phyloP scores from a whole-genome alignment of 2,797 vertebrate genomes.

The Vespertilio murinus region DNA sequence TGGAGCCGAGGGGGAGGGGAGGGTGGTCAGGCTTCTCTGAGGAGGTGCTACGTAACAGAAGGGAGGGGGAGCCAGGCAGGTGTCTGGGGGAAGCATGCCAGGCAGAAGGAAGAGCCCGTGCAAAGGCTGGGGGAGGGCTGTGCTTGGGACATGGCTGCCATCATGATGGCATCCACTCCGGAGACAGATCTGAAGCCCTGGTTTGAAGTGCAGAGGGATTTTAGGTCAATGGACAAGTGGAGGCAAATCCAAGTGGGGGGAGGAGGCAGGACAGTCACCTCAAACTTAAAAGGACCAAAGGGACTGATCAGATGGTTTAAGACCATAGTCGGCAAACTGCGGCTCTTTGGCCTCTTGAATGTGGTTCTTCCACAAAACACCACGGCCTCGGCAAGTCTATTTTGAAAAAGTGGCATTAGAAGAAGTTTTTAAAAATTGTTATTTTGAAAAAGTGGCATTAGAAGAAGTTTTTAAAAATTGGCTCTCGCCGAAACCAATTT shows the following conservation, averaged over 20 bases:
- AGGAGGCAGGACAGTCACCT: neutral
- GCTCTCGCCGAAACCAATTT: no score
- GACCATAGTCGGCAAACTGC: no score
- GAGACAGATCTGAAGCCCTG: neutral
- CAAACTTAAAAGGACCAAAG: neutral
- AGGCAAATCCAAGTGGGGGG: neutral
- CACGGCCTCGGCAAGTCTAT: no score
- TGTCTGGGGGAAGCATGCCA: neutral
- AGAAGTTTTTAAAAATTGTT: no score
- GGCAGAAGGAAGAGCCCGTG: neutral
- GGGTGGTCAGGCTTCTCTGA: neutral
- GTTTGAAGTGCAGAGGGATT: neutral
- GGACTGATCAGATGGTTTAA: neutral
- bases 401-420: no score
- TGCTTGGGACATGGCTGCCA: no score
- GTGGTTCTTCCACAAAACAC: no score
- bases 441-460: no score
- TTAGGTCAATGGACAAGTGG: neutral
- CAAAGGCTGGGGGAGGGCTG: neutral
- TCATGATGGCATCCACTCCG: neutral
- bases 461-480: no score
- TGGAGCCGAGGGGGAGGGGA: rapidly evolving
- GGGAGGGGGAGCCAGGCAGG: neutral
- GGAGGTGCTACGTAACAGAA: neutral
- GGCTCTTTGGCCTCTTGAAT: no score